Percentiles rank a stretch among this genome's conserved stretches.
Conservation (phyloP, 2,113 vertebrate species). For the Stigmatopora argus region DNA sequence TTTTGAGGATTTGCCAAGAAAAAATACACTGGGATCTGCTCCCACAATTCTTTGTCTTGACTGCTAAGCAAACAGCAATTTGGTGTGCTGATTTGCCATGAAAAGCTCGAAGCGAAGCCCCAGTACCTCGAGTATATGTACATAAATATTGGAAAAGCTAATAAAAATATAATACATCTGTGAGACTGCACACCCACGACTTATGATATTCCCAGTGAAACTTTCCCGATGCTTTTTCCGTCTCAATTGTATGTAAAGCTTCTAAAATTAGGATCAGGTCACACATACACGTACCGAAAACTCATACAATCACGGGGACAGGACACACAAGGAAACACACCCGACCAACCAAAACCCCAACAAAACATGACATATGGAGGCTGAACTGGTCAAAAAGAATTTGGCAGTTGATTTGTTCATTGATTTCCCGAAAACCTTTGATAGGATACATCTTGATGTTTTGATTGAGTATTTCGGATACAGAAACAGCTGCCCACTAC, state of each 20-base stretch:
- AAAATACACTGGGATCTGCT: background rate
- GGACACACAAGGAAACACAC: no score
- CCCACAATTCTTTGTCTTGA: background rate
- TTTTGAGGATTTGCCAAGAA: background rate
- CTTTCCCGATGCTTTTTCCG: background rate
- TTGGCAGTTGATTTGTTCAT: no score
- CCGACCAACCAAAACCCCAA: no score
- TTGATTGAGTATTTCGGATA: no score
- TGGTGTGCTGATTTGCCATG: background rate
- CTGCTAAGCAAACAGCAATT: background rate
- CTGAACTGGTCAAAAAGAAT: no score
- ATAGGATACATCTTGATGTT: no score
- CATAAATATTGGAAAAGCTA: slow-evolving; percentile 1
- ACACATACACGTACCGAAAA: background rate
- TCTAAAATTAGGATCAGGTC: background rate
- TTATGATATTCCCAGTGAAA: background rate
- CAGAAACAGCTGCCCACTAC: no score
- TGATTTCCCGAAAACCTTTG: no score
- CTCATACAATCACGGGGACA: no score
- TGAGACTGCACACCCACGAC: background rate
- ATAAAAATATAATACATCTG: background rate
- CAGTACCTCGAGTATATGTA: background rate
- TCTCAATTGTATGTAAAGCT: background rate
- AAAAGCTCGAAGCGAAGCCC: background rate
- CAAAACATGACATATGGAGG: no score